Evolutionary conservation across 1,140 invertebrate species (phyloP).

Genomic region (Diabrotica virgifera): DNA sequence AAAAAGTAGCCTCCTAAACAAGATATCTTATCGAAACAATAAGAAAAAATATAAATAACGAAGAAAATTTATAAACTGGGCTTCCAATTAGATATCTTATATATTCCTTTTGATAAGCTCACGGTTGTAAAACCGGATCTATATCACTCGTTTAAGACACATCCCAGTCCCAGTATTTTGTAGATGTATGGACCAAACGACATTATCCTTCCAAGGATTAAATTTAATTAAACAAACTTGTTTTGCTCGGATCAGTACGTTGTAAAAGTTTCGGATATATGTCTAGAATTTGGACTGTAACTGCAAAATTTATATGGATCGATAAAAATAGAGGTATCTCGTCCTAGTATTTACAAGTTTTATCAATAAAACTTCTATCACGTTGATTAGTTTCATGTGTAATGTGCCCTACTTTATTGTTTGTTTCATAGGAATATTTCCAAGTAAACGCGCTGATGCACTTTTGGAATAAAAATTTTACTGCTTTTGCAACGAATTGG

Average conservation of each 20-base stretch:
- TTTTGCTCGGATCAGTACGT: neutral
- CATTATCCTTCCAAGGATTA: neutral
- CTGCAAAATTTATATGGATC: neutral
- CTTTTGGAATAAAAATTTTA: too few species aligned
- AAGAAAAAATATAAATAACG: too few species aligned
- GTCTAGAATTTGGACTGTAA: neutral
- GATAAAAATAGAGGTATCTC: neutral
- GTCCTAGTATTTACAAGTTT: neutral
- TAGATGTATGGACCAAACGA: neutral
- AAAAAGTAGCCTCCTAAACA: too few species aligned
- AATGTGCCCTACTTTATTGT: neutral
- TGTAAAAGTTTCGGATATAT: neutral
- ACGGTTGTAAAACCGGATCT: too few species aligned
- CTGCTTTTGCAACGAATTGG: too few species aligned
- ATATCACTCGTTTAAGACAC: too few species aligned
- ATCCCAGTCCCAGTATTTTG: too few species aligned
- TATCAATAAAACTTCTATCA: neutral
- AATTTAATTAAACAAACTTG: conserved; percentile 12
- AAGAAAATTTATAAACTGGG: too few species aligned
- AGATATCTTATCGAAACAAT: too few species aligned
- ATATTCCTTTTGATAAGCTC: too few species aligned
- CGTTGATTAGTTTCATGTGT: neutral
- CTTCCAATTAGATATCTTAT: too few species aligned
- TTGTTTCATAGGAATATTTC: neutral
- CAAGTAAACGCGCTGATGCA: too few species aligned